Conservation (phyloP, 2,888 invertebrate species). For the Halictus ligatus region DNA sequence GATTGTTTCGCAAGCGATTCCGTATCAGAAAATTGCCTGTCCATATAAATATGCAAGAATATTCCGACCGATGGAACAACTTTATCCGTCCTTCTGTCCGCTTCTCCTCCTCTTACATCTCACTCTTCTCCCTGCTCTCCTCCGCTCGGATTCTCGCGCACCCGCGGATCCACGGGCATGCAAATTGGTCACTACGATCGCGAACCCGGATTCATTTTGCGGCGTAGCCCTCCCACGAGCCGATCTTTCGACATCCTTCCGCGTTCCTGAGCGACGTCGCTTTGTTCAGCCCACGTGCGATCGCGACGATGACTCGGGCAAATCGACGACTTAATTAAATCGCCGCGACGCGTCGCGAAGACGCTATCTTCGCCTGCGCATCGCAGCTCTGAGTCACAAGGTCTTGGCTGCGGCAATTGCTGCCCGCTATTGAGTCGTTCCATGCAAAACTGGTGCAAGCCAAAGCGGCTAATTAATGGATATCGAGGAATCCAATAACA, state of each 20-base stretch:
- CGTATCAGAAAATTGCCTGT: conserved; percentile 48
- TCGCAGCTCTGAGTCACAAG: not conserved
- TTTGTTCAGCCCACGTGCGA: conserved; percentile 67
- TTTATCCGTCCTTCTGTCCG: conserved; percentile 11
- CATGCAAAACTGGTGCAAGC: not conserved
- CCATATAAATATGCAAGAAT: not conserved
- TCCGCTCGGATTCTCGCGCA: not conserved
- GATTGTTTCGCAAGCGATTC: conserved; percentile 52
- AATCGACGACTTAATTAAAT: conserved; percentile 68
- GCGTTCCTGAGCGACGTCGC: conserved; percentile 65
- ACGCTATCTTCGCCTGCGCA: not conserved
- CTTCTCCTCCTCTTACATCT: not conserved
- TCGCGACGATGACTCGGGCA: conserved; percentile 62
- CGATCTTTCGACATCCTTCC: conserved; percentile 62
- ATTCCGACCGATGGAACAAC: conserved; percentile 4
- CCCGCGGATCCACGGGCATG: not conserved
- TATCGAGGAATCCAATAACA: not conserved
- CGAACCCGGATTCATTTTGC: conserved; percentile 22
- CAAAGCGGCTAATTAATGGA: not conserved
- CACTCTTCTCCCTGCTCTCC: not conserved
- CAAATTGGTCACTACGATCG: conserved; percentile 24
- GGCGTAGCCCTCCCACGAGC: conserved; percentile 39
- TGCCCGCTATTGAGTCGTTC: not conserved
- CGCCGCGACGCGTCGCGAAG: conserved; percentile 40
- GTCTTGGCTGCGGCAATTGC: not conserved